Percentiles rank a stretch among this genome's conserved stretches.
These are phyloP conservation scores for Aleiodes alternator DNA, from an alignment of 2,888 invertebrate genomes.

Conservation along the genomic window DNA sequence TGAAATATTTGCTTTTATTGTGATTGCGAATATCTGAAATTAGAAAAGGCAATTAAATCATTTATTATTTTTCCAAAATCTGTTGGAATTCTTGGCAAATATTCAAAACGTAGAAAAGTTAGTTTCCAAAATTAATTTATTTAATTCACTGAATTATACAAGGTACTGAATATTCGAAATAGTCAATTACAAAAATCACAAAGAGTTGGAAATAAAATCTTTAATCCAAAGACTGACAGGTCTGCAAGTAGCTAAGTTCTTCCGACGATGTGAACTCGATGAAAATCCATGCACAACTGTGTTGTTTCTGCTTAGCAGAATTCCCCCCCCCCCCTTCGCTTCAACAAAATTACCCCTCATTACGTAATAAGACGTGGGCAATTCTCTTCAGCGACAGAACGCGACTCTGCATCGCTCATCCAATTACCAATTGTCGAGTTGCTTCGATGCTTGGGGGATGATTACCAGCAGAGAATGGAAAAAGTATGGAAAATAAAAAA, in stretches of 20 bases:
- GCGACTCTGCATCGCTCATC: background rate
- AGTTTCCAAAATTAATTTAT: too few species aligned
- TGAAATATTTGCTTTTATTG: background rate
- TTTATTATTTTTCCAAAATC: too few species aligned
- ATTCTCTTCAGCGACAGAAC: background rate
- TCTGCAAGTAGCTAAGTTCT: background rate
- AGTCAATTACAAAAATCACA: too few species aligned
- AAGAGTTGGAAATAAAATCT: background rate
- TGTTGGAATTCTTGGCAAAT: too few species aligned
- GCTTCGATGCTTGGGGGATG: slow-evolving; percentile 1
- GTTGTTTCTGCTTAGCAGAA: background rate
- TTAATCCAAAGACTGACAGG: slow-evolving; percentile 1
- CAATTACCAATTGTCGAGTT: background rate
- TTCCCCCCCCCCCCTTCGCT: too few species aligned
- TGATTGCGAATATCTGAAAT: background rate
- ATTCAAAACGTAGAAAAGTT: too few species aligned
- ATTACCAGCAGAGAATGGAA: background rate
- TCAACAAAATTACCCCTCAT: background rate
- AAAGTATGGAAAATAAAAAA: too few species aligned
- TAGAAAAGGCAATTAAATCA: too few species aligned
- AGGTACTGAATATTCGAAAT: too few species aligned
- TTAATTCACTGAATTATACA: too few species aligned
- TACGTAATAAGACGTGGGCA: background rate
- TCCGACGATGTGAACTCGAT: slow-evolving; percentile 15
- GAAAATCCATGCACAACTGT: slow-evolving; percentile 8